Base-by-base conservation (phyloP, 2,113 vertebrate species). In the Glaucomys volans region DNA sequence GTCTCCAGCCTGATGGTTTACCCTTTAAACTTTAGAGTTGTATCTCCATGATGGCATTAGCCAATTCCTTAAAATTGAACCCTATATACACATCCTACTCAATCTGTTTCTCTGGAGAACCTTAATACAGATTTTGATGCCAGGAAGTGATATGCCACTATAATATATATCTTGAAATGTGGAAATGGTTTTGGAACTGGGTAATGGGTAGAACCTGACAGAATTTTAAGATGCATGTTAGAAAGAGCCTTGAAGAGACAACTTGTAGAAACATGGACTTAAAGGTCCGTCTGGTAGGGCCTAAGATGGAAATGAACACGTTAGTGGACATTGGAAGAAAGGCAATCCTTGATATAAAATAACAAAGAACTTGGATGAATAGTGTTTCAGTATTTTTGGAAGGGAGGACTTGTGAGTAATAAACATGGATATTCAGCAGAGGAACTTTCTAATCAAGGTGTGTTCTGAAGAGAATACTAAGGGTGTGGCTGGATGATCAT, bases 61-160 rank as follows among this genome's bases (percentile, higher is more conserved):
- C 24, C 52, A 88, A n/a, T 71, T 72, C 59, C 26, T 92, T 87
- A 84, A 84, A 83, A 74, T 20, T 24, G 35, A 24, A 32, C 16
- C 77, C 47, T 37, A n/a, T 11, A 26, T 40, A 62, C 1, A 32
- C 16, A 64, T n/a, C 42, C 22, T 88, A 17, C 66, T 91, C 47
- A 22, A 79, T 95, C 77, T 76, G 18, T 69, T 93, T 91, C 42
- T 95, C n/a, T 59, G 50, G 37, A 91, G 22, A 88, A 81, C 8
- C 42, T 32, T 17, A 72, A 71, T 69, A 40, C 11, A 87, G 12
- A 86, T 62, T 72, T 59, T 79, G 44, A 30, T 83, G 69, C 16
- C 28, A 79, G 50, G 32, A 82, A 91, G 20, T 59, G 54, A 59
- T 20, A 11, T 77, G 59, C 0, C 47, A 83, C 32, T 69, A 1